Base-by-base conservation (phyloP, 2,888 invertebrate genomes). In the Noctua comes region DNA sequence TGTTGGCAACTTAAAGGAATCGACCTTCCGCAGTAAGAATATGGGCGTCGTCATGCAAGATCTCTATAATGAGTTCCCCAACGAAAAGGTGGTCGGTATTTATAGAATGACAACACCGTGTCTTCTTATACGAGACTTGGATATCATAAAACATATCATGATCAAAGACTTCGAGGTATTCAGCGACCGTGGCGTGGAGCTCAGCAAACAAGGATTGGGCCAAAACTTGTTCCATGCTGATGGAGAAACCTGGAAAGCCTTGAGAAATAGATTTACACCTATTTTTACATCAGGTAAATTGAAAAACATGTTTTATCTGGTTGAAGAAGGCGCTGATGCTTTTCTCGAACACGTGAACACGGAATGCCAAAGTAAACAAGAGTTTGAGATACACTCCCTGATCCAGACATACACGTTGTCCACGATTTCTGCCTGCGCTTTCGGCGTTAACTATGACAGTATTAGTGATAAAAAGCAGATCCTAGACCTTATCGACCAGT, bases 121-220 rank as follows among this genome's bases (percentile, higher is more conserved):
- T 54, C 69, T 95, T 31, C 51, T 95, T 7, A 77, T 95, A 13
- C 88, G 92, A 27, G 95, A 95, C 79, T 86, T 93, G 43, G 94
- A 95, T 10, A 73, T 93, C 2, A 82, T 95, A 8, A 94, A 94
- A 84, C 88, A 92, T 6, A 82, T 95, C 0, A 87, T 95, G 86
- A 92, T 95, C 18, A 94, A 93, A 77, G 94, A 94, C 79, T 95
- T 94, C 69, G 91, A 93, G 1, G 5, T 66, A 1, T 95, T 95
- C 51, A 21, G 78, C 1, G 93, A 94, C 16, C 92, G 95, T 36
- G 93, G 93, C 2, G 6, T 93, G 1, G 91, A 91, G 46, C 89
- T 93, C 40, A 92, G 92, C 65, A 90, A 91, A 16, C 75, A 93
- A 73, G 92, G 91, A 6, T 78, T 95, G 54, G 93, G 93, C 46